Conservation (phyloP, 35 echinoderm and acorn worm genomes). For the Hemicentrotus pulcherrimus region DNA sequence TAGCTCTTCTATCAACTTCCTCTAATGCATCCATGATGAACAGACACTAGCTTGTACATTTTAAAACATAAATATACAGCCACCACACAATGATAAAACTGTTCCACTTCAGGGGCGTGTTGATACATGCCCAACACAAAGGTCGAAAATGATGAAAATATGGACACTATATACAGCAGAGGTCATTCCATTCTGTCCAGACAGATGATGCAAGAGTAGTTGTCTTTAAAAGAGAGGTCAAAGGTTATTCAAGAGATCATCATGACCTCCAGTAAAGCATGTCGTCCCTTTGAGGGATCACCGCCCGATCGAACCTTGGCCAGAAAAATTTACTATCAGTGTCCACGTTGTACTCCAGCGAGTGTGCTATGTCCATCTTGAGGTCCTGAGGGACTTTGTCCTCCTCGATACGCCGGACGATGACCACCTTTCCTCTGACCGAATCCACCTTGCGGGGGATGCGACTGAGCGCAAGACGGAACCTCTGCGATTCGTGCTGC, state of each 20-base stretch:
- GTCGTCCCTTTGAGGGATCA: constrained; percentile 49
- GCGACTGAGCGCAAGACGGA: constrained; percentile 38
- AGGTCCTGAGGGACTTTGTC: constrained; percentile 31
- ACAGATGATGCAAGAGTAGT: not conserved
- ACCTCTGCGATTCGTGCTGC: constrained; percentile 48
- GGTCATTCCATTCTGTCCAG: not conserved
- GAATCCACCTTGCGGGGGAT: constrained; percentile 51
- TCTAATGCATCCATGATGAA: too few relatives aligned
- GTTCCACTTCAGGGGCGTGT: not conserved
- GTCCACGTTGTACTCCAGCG: constrained; percentile 61
- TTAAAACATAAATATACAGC: not conserved
- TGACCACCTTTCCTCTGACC: constrained; percentile 37
- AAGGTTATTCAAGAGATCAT: constrained; percentile 17
- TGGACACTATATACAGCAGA: not conserved
- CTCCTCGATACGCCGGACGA: constrained; percentile 48
- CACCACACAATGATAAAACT: not conserved
- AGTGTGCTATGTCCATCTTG: not conserved
- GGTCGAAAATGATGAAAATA: not conserved
- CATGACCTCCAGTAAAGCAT: constrained; percentile 59
- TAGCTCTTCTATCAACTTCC: not conserved
- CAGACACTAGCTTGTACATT: not conserved
- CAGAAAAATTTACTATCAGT: constrained; percentile 61
- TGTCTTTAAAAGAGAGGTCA: not conserved
- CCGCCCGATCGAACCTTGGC: constrained; percentile 37
- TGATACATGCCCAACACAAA: not conserved